Evolutionary conservation across 1,140 invertebrate species (phyloP).

Genomic region (Caenorhabditis tropicalis): DNA sequence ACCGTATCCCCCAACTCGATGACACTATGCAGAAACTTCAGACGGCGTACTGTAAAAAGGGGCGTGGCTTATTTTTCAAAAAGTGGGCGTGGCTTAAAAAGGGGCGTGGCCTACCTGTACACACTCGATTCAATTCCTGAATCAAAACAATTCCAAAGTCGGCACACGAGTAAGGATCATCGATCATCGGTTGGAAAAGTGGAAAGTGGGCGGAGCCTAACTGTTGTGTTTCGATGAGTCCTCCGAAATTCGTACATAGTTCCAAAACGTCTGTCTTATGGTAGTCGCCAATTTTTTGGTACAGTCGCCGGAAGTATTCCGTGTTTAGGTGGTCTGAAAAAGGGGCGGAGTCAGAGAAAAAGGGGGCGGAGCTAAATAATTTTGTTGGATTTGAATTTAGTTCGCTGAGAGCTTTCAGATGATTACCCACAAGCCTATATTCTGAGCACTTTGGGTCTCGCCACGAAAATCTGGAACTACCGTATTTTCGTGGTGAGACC

Average conservation of each 20-base stretch:
- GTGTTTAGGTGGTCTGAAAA: conserved; percentile 7
- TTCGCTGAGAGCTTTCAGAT: too few species aligned
- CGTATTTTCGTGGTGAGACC: too few species aligned
- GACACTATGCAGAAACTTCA: background rate
- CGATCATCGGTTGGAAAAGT: background rate
- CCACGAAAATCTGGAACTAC: too few species aligned
- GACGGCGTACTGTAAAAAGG: background rate
- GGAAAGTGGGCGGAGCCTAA: conserved; percentile 21
- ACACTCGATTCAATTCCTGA: conserved; percentile 7
- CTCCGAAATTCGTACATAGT: background rate
- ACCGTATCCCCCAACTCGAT: background rate
- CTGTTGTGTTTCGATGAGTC: background rate
- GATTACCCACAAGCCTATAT: background rate
- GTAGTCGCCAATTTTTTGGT: background rate
- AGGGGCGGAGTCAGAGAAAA: too few species aligned
- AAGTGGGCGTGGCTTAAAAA: too few species aligned
- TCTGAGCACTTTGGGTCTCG: background rate
- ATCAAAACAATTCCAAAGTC: conserved; percentile 8
- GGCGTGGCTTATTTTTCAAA: background rate
- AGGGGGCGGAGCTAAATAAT: too few species aligned
- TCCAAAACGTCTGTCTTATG: background rate
- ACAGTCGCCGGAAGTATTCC: background rate
- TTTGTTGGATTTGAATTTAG: too few species aligned
- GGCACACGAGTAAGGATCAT: conserved; percentile 1
- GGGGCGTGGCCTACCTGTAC: conserved; percentile 18